These are phyloP conservation scores for cattle (Bos taurus) DNA, from an alignment of 2,113 vertebrate species.

Conservation along the genomic window DNA sequence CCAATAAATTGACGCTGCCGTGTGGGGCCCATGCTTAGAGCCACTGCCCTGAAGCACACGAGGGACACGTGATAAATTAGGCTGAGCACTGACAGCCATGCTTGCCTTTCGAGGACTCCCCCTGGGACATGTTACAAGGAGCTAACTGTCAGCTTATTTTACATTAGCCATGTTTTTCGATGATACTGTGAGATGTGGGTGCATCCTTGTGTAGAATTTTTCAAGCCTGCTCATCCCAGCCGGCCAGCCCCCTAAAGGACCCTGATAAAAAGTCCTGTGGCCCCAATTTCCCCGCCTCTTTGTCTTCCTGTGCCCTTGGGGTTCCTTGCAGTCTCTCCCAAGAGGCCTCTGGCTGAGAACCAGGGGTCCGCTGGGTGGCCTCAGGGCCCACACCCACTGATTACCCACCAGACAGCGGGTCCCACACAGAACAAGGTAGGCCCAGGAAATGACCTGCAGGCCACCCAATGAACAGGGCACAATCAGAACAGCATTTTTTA, in stretches of 20 bases:
- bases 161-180: rapidly evolving
- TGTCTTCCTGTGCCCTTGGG: not conserved
- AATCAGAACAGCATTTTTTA: not conserved
- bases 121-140: not conserved
- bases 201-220: not conserved
- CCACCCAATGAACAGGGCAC: not conserved
- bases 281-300: not conserved
- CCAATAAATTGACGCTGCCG: rapidly evolving
- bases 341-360: not conserved
- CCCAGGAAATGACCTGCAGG: not conserved
- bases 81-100: not conserved
- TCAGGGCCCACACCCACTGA: not conserved
- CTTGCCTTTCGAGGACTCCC: not conserved
- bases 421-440: too few species aligned
- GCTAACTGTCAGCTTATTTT: not conserved
- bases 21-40: not conserved
- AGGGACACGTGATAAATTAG: not conserved
- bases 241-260: rapidly evolving
- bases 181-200: not conserved
- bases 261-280: rapidly evolving
- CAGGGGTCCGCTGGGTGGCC: not conserved
- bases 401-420: not conserved
- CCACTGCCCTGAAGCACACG: rapidly evolving
- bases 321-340: not conserved
- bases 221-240: not conserved